A percentile compares a stretch with the other conserved stretches of the same genome.
Evolutionary conservation across 2,113 vertebrate genomes (phyloP).

Genomic region (Muntiacus reevesi): DNA sequence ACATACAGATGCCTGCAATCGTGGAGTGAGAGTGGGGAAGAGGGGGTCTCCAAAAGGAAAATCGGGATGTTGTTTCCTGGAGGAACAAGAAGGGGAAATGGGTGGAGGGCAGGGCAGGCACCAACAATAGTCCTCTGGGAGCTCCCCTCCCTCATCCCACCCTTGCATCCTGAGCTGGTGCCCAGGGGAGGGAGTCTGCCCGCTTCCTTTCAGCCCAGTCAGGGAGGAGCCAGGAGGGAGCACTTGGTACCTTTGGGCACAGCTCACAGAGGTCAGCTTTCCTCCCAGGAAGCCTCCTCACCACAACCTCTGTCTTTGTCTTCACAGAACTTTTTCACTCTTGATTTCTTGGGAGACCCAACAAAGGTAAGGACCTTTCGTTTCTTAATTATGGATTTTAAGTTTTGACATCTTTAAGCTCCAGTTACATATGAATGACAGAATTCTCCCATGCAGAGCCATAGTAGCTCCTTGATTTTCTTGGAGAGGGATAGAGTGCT

Average conservation of each 20-base stretch:
- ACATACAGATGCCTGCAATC: not conserved
- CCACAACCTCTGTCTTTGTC: not conserved
- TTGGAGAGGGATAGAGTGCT: not conserved
- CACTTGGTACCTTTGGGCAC: not conserved
- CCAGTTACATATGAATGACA: not conserved
- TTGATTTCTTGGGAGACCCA: conserved; percentile 42
- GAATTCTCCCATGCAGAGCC: not conserved
- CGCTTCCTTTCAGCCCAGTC: not conserved
- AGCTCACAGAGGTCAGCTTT: not conserved
- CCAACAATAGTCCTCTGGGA: fast-evolving
- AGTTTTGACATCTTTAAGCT: not conserved
- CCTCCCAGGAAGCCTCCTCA: not conserved
- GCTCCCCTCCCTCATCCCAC: fast-evolving
- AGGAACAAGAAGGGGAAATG: not conserved
- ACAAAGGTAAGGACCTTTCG: conserved; percentile 49
- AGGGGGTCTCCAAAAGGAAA: not conserved
- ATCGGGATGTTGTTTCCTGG: fast-evolving
- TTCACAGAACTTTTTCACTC: not conserved
- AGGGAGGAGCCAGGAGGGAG: not conserved
- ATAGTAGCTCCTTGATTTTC: too few species aligned
- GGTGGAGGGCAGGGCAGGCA: too few species aligned
- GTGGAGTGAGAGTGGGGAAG: not conserved
- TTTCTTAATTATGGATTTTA: not conserved
- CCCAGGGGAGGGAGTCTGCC: fast-evolving
- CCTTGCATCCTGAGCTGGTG: fast-evolving